These are phyloP conservation scores for Ophioninae sp. DNA, from an alignment of 2,888 invertebrate species.

Conservation along the genomic window DNA sequence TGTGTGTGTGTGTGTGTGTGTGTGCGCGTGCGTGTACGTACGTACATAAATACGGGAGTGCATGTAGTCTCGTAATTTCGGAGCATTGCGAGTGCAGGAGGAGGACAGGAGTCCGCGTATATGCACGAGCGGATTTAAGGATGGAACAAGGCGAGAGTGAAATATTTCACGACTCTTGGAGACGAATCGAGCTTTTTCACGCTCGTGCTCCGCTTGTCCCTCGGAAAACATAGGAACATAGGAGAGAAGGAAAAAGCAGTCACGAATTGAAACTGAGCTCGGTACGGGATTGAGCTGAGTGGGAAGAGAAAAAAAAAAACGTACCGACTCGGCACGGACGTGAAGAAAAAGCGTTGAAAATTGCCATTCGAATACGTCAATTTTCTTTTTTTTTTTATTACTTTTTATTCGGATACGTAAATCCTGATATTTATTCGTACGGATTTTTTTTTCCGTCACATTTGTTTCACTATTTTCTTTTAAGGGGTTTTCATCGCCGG, in stretches of 20 bases:
- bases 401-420: too few species aligned
- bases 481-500: too few species aligned
- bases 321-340: neutral
- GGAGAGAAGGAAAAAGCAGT: neutral
- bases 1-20: too few species aligned
- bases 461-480: too few species aligned
- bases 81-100: conserved; percentile 28
- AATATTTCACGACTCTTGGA: conserved; percentile 17
- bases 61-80: neutral
- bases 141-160: conserved; percentile 31
- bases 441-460: too few species aligned
- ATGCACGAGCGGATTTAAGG: conserved; percentile 42
- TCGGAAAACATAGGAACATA: conserved; percentile 2
- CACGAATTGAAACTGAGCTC: neutral
- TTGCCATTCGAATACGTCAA: neutral
- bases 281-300: neutral
- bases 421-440: too few species aligned
- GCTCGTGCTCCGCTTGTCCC: neutral
- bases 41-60: neutral
- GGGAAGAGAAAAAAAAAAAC: neutral
- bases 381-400: neutral
- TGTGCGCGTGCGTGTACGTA: neutral
- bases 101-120: conserved; percentile 10
- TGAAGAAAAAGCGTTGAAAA: neutral
- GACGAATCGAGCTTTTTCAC: conserved; percentile 1